Evolutionary conservation across 2,797 vertebrate species (phyloP).

Genomic region (Anguilla obscura): DNA sequence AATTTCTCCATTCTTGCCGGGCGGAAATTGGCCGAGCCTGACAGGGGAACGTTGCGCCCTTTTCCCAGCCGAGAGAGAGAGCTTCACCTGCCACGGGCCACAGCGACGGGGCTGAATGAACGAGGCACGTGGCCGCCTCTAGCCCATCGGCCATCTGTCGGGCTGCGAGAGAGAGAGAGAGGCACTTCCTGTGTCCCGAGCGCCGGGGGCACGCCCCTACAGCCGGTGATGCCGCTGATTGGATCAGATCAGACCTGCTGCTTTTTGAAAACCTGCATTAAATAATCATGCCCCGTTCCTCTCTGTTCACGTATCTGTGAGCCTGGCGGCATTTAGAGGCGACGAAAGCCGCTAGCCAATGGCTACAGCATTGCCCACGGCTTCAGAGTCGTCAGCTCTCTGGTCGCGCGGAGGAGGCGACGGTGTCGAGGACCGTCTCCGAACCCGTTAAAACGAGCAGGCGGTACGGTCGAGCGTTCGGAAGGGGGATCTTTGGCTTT

Average conservation of each 20-base stretch:
- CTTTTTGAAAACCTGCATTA: not conserved
- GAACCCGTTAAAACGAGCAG: not conserved
- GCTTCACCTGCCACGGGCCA: not conserved
- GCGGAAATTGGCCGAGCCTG: not conserved
- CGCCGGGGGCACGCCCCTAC: not conserved
- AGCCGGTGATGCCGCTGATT: not conserved
- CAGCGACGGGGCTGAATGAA: not conserved
- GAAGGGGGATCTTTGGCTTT: not conserved
- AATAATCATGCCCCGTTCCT: not conserved
- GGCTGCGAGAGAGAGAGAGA: not conserved
- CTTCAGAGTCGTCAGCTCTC: not conserved
- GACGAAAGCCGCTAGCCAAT: not conserved
- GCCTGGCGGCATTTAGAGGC: not conserved
- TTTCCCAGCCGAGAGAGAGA: not conserved
- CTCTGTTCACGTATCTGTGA: not conserved
- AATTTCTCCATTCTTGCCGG: no score
- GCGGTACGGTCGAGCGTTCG: not conserved
- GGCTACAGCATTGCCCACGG: not conserved
- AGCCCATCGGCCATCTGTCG: not conserved
- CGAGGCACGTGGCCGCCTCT: not conserved
- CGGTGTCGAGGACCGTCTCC: not conserved
- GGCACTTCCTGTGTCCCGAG: not conserved
- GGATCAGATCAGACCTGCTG: not conserved
- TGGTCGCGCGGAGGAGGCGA: not conserved
- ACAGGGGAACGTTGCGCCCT: not conserved